A percentile compares a stretch with the other conserved stretches of the same genome.
Evolutionary conservation across 1,140 invertebrate genomes (phyloP).

Genomic region (Gonioctena quinquepunctata): DNA sequence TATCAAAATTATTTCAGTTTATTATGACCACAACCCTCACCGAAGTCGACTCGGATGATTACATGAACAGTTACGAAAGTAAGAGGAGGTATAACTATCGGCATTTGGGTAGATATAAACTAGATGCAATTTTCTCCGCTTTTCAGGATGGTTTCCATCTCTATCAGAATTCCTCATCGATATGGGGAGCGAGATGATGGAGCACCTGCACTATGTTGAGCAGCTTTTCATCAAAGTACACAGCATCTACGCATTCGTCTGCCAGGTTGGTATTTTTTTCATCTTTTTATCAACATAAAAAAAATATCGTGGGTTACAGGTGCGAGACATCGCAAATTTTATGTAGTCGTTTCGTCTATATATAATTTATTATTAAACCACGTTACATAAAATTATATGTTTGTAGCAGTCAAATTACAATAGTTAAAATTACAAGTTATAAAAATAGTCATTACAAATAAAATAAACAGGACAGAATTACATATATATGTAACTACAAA

Average conservation of each 20-base stretch:
- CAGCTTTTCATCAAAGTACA: conserved; percentile 44
- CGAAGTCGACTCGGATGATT: not conserved
- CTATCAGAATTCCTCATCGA: conserved; percentile 20
- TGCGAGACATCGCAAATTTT: too few species aligned
- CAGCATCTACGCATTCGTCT: conserved; percentile 42
- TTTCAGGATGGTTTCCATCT: conserved; percentile 34
- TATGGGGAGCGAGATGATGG: conserved; percentile 26
- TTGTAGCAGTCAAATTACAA: too few species aligned
- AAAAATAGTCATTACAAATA: too few species aligned
- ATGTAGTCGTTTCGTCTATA: too few species aligned
- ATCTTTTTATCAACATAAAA: too few species aligned
- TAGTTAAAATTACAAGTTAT: too few species aligned
- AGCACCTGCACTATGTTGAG: conserved; percentile 40
- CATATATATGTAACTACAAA: too few species aligned
- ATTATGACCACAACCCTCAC: conserved; percentile 1
- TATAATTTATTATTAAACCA: too few species aligned
- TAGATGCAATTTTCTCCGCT: not conserved
- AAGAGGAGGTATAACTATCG: not conserved
- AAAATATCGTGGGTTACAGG: too few species aligned
- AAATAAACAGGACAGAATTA: too few species aligned
- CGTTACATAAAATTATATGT: too few species aligned
- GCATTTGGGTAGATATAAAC: too few species aligned
- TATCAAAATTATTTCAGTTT: conserved; percentile 13
- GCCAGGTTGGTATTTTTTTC: conserved; percentile 46
- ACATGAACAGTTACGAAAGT: conserved; percentile 4